Conservation (phyloP, 23 tunicate species). For the Oikopleura albicans region DNA sequence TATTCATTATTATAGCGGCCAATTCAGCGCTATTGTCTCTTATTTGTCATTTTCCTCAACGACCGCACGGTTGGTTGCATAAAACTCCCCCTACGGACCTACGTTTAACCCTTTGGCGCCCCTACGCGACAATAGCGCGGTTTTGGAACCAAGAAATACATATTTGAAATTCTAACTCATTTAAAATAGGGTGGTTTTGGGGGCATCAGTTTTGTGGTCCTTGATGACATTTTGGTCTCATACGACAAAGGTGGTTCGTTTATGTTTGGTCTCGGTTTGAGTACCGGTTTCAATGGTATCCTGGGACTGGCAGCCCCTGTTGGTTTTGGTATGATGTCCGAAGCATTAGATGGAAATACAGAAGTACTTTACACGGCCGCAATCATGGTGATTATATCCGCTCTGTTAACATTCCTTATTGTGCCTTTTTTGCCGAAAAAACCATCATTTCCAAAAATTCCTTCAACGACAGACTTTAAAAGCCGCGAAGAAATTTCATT, state of each 20-base stretch:
- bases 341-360: background rate
- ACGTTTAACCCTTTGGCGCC: too few species aligned
- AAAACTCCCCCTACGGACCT: too few species aligned
- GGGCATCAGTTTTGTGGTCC: slow-evolving; percentile 1
- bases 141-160: too few species aligned
- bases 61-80: too few species aligned
- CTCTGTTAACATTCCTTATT: background rate
- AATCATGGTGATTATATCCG: background rate
- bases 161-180: too few species aligned
- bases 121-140: too few species aligned
- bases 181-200: slow-evolving; percentile 14
- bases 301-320: background rate
- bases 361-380: background rate
- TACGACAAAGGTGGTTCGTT: background rate
- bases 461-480: background rate
- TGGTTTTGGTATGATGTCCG: background rate
- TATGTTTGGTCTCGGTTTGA: background rate
- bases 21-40: too few species aligned
- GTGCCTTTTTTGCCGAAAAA: background rate
- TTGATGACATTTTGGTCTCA: background rate
- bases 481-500: slow-evolving; percentile 5
- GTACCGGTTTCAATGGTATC: slow-evolving; percentile 5
- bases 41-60: too few species aligned
- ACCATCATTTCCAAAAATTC: background rate
- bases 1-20: too few species aligned